Evolutionary conservation across 2,888 invertebrate genomes (phyloP).

Genomic region (Lepidonotus clava): DNA sequence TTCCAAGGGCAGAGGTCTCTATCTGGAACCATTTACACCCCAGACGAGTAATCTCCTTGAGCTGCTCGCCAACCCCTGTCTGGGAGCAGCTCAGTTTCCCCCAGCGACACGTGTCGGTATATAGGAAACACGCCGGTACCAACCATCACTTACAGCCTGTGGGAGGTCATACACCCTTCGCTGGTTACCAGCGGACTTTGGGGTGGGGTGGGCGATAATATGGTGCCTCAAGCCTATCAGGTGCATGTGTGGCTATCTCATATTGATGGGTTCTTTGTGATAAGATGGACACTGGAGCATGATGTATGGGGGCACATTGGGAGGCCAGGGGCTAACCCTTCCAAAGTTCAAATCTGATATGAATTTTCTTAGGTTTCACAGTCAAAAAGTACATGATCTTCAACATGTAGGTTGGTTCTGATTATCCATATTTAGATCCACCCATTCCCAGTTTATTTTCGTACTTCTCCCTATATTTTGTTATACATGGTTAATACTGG

Average conservation of each 20-base stretch:
- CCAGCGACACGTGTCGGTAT: not conserved
- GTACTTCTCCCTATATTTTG: too few relatives aligned
- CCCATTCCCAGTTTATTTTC: too few relatives aligned
- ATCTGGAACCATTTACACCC: not conserved
- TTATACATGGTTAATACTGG: too few relatives aligned
- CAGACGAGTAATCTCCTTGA: conserved; percentile 10
- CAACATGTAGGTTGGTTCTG: not conserved
- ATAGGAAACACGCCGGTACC: not conserved
- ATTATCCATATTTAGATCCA: too few relatives aligned
- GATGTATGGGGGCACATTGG: too few relatives aligned
- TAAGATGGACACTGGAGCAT: not conserved
- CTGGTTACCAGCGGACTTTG: not conserved
- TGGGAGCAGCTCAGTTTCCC: not conserved
- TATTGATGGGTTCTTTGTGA: not conserved
- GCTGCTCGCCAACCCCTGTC: not conserved
- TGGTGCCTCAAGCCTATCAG: not conserved
- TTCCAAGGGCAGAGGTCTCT: not conserved
- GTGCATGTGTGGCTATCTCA: not conserved
- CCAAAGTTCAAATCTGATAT: too few relatives aligned
- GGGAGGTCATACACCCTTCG: not conserved
- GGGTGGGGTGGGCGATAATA: not conserved
- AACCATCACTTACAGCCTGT: not conserved
- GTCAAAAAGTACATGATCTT: not conserved
- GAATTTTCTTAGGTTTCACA: too few relatives aligned
- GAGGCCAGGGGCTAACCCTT: too few relatives aligned